phyloP scores from a whole-genome alignment of 2,113 vertebrate species.

The Centropus unirufus region DNA sequence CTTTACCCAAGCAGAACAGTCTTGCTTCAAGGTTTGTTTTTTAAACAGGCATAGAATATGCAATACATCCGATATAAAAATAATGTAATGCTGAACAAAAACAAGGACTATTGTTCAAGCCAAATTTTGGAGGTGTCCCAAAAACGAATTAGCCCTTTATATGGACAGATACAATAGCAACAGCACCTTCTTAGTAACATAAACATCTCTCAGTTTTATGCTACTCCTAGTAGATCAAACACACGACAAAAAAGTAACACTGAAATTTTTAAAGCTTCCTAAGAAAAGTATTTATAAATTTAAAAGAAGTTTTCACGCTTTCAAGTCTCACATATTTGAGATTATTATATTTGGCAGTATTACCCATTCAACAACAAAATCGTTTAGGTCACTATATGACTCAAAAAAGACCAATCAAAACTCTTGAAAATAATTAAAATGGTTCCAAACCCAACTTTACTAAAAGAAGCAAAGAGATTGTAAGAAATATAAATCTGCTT shows the following conservation, averaged over 20 bases:
- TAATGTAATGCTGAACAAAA: neutral
- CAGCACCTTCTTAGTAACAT: neutral
- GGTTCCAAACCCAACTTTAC: neutral
- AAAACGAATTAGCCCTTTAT: neutral
- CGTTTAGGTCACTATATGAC: neutral
- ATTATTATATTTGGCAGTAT: neutral
- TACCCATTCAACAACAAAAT: neutral
- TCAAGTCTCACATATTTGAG: neutral
- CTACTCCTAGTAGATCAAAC: neutral
- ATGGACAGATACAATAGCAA: neutral
- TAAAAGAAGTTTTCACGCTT: neutral
- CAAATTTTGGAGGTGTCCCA: neutral
- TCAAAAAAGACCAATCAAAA: neutral
- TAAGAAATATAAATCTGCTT: constrained; percentile 50
- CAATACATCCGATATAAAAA: neutral
- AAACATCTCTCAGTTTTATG: neutral
- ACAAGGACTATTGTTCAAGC: neutral
- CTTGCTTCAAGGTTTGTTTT: neutral
- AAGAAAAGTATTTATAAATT: neutral
- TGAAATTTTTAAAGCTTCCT: neutral
- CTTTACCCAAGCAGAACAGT: neutral
- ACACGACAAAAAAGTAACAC: neutral
- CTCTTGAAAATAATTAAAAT: neutral
- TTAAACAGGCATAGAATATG: neutral
- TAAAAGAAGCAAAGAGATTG: neutral